phyloP scores from a whole-genome alignment of 1,140 invertebrate species.

The Trichonephila clavata region DNA sequence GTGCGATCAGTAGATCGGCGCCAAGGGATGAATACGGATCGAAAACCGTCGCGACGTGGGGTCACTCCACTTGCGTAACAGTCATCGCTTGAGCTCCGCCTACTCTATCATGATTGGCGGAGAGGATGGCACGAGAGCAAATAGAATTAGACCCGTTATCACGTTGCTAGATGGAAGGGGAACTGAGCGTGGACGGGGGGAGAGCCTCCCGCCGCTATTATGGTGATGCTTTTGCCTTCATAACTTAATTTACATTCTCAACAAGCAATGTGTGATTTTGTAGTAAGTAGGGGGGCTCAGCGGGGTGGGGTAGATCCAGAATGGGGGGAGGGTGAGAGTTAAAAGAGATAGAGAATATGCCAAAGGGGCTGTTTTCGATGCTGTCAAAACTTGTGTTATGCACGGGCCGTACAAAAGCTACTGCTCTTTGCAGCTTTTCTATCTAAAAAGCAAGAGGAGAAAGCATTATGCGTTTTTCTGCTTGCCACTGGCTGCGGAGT shows the following conservation, averaged over 20 bases:
- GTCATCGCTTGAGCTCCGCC: constrained; percentile 60
- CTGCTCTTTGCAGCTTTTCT: constrained; percentile 52
- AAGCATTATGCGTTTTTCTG: constrained; percentile 58
- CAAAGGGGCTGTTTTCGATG: constrained; percentile 68
- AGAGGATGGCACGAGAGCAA: constrained; percentile 75
- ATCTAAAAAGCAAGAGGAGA: constrained; percentile 22
- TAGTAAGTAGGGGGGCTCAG: constrained; percentile 60
- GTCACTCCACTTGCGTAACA: constrained; percentile 76
- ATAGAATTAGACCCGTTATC: constrained; percentile 76
- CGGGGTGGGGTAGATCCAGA: background rate
- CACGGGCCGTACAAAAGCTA: constrained; percentile 62
- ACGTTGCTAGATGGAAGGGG: constrained; percentile 46
- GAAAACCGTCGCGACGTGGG: constrained; percentile 61
- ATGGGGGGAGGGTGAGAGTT: constrained; percentile 40
- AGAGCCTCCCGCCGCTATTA: constrained; percentile 67
- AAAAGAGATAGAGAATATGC: constrained; percentile 73
- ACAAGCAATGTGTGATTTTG: constrained; percentile 74
- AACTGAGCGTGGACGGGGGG: background rate
- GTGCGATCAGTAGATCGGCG: constrained; percentile 48
- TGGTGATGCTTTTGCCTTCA: constrained; percentile 75
- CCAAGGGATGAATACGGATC: constrained; percentile 68
- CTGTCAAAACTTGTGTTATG: constrained; percentile 75
- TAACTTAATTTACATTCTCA: constrained; percentile 77
- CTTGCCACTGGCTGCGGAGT: constrained; percentile 37
- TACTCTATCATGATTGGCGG: constrained; percentile 66